Conservation (phyloP, 2,888 invertebrate species). For the Andrena minutula region DNA sequence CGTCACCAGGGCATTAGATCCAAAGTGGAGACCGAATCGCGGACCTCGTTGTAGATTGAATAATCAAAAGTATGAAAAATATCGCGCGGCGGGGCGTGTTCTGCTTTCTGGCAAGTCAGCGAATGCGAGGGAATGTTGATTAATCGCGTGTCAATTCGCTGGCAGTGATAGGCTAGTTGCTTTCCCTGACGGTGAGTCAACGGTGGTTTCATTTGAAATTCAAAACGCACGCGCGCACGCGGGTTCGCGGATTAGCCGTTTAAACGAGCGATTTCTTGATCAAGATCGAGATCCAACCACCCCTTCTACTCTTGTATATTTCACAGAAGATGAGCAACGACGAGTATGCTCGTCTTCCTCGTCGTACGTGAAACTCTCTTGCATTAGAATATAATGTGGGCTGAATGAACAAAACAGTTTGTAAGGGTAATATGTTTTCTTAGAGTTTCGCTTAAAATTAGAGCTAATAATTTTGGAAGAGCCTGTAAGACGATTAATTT, state of each 20-base stretch:
- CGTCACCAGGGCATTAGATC: constrained; percentile 15
- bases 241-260: constrained; percentile 16
- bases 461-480: no score
- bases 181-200: constrained; percentile 35
- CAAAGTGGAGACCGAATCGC: constrained; percentile 10
- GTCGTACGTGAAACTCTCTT: no score
- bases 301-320: not conserved
- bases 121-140: constrained; percentile 46
- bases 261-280: constrained; percentile 10
- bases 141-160: constrained; percentile 63
- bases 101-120: constrained; percentile 34
- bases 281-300: not conserved
- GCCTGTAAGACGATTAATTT: no score
- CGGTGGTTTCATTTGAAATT: constrained; percentile 49
- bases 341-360: no score
- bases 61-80: constrained; percentile 14
- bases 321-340: no score
- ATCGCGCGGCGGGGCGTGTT: constrained; percentile 33
- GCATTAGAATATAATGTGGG: no score
- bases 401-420: no score
- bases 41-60: constrained; percentile 54
- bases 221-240: constrained; percentile 34
- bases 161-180: constrained; percentile 52
- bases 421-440: no score
- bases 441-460: no score